phyloP scores from a whole-genome alignment of 2,797 vertebrate genomes.

The Galago senegalensis region DNA sequence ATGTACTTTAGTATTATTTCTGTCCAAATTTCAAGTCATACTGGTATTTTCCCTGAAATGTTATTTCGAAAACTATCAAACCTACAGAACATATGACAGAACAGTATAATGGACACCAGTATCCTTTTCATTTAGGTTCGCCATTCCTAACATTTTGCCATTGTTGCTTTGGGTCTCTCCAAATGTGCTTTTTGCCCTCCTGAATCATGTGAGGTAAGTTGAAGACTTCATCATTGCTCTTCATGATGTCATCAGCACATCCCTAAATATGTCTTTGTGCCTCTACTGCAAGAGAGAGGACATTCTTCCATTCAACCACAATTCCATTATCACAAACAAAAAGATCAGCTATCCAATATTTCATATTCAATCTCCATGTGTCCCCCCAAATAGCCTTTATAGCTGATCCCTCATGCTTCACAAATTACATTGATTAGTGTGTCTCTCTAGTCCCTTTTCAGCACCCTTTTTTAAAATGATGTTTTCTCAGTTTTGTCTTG shows the following conservation, averaged over 20 bases:
- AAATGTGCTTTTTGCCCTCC: neutral
- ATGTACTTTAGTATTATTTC: constrained; percentile 38
- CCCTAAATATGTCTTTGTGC: neutral
- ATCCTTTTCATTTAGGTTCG: neutral
- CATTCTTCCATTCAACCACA: constrained; percentile 33
- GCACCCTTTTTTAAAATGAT: neutral
- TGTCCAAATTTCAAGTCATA: constrained; percentile 53
- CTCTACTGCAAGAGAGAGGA: neutral
- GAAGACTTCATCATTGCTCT: neutral
- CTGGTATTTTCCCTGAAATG: constrained; percentile 13
- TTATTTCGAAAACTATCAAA: constrained; percentile 54
- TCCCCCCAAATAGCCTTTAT: constrained; percentile 24
- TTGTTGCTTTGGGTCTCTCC: constrained; percentile 37
- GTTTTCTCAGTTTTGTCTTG: constrained; percentile 62
- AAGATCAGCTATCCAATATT: neutral
- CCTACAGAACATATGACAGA: constrained; percentile 23
- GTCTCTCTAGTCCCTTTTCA: constrained; percentile 9
- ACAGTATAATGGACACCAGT: neutral
- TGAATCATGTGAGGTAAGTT: neutral
- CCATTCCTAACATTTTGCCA: constrained; percentile 31
- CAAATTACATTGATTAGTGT: neutral
- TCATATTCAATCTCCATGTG: constrained; percentile 10
- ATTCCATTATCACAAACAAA: constrained; percentile 7
- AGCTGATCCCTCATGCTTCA: neutral
- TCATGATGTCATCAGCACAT: neutral